Base-by-base conservation (phyloP, 2,888 invertebrate species). In the Subacronicta megacephala region DNA sequence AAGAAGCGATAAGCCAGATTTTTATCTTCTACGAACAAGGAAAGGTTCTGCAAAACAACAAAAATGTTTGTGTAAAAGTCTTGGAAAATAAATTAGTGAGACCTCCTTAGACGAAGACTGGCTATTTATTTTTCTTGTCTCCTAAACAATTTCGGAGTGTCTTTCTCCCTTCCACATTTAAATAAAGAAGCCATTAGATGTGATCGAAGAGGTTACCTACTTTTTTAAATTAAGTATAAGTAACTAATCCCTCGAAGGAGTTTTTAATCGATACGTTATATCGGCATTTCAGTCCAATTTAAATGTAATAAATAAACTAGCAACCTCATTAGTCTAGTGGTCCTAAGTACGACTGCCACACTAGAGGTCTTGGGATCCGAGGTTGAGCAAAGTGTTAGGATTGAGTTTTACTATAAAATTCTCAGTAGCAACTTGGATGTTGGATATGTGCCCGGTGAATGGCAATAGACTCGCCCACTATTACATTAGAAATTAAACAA, bases 101-200 rank as follows among this genome's bases (percentile, higher is more conserved):
- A 29, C 38, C 37, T 42, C 29, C 23, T 53, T 50, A 41, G 17
- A 56, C 10, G 31, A 62, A 52, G 37, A 38, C 18, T 7, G 4
- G 42, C 10, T 29, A 45, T 51, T 62, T 53, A 13, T 42, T 52
- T 55, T 62, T 53, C 53, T 50, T 26, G 55, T 53, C 55, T 29
- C 58, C 50, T 44, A 51, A 67, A 59, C 46, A 52, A 56, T 56
- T 47, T 42, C 15, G 20, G 26, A 31, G 38, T 23, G 44, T 49
- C 31, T 4, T 6, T n/a, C 31, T 26, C 4, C 3, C n/a, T 31
- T 5, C 31, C n/a, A 31, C 4, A 31, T 31, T 45, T 0, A 41
- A 58, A 52, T 17, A 15, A 52, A 42, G 36, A 41, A 51, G 18
- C 20, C 7, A 13, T 44, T 41, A 41, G 35, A 26, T 16, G 46